Evolutionary conservation across 2,797 vertebrate genomes (phyloP).

Genomic region (Lagocephalus sceleratus): DNA sequence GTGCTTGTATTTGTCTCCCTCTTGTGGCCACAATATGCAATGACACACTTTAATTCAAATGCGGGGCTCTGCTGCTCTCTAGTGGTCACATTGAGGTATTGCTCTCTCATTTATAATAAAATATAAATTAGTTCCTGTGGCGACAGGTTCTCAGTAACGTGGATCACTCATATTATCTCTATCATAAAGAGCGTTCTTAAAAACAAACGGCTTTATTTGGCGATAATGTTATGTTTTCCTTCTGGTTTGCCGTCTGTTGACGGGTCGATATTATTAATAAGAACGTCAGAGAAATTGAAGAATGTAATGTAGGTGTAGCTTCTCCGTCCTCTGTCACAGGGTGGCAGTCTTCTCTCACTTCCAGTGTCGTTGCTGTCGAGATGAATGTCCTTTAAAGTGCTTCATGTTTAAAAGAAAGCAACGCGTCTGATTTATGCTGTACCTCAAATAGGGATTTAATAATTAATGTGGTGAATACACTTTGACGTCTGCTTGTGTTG

Average conservation of each 20-base stretch:
- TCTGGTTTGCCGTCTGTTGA: background rate
- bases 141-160: too few relatives aligned
- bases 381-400: too few relatives aligned
- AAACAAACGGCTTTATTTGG: too few relatives aligned
- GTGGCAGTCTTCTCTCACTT: conserved; percentile 32
- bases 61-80: conserved; percentile 49
- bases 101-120: background rate
- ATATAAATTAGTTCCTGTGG: too few relatives aligned
- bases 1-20: conserved; percentile 15
- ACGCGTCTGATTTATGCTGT: too few relatives aligned
- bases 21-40: conserved; percentile 17
- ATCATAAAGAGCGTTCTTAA: too few relatives aligned
- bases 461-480: too few relatives aligned
- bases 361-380: too few relatives aligned
- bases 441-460: too few relatives aligned
- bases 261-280: background rate
- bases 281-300: background rate
- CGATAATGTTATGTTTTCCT: background rate
- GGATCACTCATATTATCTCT: too few relatives aligned
- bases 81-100: conserved; percentile 5
- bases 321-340: conserved; percentile 29
- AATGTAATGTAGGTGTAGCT: background rate
- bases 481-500: too few relatives aligned
- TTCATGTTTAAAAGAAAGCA: too few relatives aligned
- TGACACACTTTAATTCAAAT: background rate